These are phyloP conservation scores for Lamellibrachia satsuma DNA, from an alignment of 2,888 invertebrate genomes.

Conservation along the genomic window DNA sequence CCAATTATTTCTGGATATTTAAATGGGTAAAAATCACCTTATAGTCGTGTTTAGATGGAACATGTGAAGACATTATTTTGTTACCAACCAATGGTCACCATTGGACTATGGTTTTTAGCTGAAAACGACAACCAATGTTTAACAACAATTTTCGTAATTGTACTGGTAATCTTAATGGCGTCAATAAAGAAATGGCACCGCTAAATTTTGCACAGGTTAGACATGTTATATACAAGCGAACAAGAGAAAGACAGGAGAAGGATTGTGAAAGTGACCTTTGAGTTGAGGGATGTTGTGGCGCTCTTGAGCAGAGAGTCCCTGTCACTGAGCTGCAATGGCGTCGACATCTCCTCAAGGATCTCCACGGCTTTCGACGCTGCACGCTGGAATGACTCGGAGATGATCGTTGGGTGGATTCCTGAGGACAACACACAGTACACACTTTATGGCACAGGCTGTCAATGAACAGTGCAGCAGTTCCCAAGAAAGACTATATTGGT, in stretches of 20 bases:
- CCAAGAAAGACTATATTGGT: too few species aligned
- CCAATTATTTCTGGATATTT: too few species aligned
- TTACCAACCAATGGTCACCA: not conserved
- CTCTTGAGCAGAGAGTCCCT: slow-evolving; percentile 88
- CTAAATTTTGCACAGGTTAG: not conserved
- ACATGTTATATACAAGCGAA: not conserved
- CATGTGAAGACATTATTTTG: not conserved
- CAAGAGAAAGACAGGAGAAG: not conserved
- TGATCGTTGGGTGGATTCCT: slow-evolving; percentile 96
- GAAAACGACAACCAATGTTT: not conserved
- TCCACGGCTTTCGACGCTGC: slow-evolving; percentile 77
- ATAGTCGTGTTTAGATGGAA: not conserved
- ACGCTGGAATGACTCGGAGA: slow-evolving; percentile 95
- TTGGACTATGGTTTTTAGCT: not conserved
- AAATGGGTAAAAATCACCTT: too few species aligned
- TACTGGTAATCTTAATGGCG: not conserved
- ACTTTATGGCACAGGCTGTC: not conserved
- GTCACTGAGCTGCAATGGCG: slow-evolving; percentile 82
- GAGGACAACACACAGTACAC: slow-evolving; percentile 29
- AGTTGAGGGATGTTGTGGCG: slow-evolving; percentile 97
- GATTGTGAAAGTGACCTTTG: slow-evolving; percentile 74
- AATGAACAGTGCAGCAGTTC: not conserved
- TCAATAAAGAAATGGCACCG: not conserved
- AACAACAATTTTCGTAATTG: not conserved
- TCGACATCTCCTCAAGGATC: slow-evolving; percentile 83